A percentile compares a stretch with the other conserved stretches of the same genome.
These are phyloP conservation scores for Tetranychus piercei DNA, from an alignment of 2,888 invertebrate species.

Conservation along the genomic window DNA sequence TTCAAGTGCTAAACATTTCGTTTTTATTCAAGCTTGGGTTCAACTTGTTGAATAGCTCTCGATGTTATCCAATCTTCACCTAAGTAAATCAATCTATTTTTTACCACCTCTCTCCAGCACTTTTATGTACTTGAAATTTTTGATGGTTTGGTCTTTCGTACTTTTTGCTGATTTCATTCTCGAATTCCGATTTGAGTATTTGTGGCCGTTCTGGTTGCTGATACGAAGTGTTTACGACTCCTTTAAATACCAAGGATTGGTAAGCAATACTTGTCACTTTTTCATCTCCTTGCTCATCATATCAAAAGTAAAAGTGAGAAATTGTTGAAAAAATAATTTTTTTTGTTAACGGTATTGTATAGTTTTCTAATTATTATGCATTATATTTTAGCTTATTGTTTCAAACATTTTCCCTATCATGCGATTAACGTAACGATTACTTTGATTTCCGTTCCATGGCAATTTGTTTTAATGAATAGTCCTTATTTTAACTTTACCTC, in stretches of 20 bases:
- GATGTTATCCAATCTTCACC: not conserved
- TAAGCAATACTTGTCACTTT: not conserved
- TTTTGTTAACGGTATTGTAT: not conserved
- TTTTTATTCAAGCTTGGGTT: not conserved
- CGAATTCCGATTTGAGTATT: constrained; percentile 95
- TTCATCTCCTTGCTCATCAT: constrained; percentile 43
- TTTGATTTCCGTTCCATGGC: not conserved
- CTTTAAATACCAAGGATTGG: constrained; percentile 85
- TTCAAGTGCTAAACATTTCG: not conserved
- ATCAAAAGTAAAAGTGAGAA: not conserved
- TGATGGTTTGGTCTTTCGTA: constrained; percentile 81
- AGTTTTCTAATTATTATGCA: too few species aligned
- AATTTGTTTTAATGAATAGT: constrained; percentile 9
- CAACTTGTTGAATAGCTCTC: too few species aligned
- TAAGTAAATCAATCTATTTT: not conserved
- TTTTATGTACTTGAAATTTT: constrained; percentile 80
- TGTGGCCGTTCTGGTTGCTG: constrained; percentile 96
- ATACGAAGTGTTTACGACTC: constrained; percentile 88
- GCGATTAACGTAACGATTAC: not conserved
- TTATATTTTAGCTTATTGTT: too few species aligned
- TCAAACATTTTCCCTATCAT: too few species aligned
- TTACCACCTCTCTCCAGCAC: constrained; percentile 49
- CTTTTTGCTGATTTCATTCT: constrained; percentile 86
- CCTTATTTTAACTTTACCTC: constrained; percentile 13
- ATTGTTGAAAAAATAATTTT: too few species aligned